A percentile compares a stretch with the other conserved stretches of the same genome.
These are phyloP conservation scores for Mormyrops attenuatus DNA, from an alignment of 2,797 vertebrate species.

Conservation along the genomic window DNA sequence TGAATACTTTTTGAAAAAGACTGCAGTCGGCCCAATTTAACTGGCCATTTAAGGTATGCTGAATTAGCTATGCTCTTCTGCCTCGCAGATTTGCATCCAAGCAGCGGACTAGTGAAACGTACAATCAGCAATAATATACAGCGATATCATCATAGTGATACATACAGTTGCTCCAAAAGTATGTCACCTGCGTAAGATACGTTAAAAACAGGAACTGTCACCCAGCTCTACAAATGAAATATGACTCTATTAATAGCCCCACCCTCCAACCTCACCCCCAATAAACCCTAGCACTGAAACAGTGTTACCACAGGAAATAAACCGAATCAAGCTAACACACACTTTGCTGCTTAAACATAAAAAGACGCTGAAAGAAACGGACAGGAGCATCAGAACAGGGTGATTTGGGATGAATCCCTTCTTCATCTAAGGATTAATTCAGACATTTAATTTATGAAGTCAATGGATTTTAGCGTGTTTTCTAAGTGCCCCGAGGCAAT, in stretches of 20 bases:
- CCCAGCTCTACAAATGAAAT: neutral
- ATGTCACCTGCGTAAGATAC: neutral
- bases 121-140: neutral
- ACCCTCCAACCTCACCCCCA: neutral
- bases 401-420: slow-evolving; percentile 46
- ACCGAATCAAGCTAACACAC: slow-evolving; percentile 27
- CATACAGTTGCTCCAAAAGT: neutral
- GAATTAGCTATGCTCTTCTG: neutral
- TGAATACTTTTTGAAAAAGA: neutral
- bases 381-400: slow-evolving; percentile 29
- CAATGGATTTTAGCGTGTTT: slow-evolving; percentile 35
- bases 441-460: slow-evolving; percentile 57
- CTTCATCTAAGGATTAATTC: slow-evolving; percentile 55
- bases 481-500: neutral
- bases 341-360: slow-evolving; percentile 29
- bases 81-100: neutral
- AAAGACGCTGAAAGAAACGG: neutral
- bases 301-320: neutral
- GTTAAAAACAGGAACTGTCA: neutral
- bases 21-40: neutral
- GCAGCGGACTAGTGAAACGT: neutral
- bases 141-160: neutral
- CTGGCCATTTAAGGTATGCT: neutral
- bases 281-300: neutral
- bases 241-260: neutral